Evolutionary conservation across 2,888 invertebrate species (phyloP), one percentile per base, ranked within the genome.

Genomic region (Drosophila anomelani): DNA sequence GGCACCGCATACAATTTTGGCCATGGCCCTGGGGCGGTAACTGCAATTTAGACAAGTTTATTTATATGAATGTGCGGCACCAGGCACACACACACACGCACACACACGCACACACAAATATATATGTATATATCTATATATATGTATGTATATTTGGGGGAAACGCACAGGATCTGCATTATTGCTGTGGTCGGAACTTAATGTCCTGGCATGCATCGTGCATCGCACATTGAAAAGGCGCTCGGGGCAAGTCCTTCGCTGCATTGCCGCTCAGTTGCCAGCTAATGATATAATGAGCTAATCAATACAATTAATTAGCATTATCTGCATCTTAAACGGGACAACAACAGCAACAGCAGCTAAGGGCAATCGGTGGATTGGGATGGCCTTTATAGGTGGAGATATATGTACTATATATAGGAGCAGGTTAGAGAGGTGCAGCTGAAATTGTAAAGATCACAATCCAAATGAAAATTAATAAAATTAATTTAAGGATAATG

Each of bases 291-390:
- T 85, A 84, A 88, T 78, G 75, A 76, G 84, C 75, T 85, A 88
- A 84, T 84, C 83, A 84, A 85, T 85, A 66, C 77, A 85, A 88
- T 84, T 88, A 85, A 88, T 84, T 83, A 79, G 72, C 79, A 83
- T 86, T 77, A 81, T 71, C 75, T 72, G 79, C 79, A 77, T 56
- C 61, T 66, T 59, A 49, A 75, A 57, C 55, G 70, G 73, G 62
- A 49, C 32, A 51, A 51, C 51, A 51, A 51, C 34, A 13, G 51
- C 32, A 20, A 20, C 20, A 56, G n/a, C 23, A 59, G 58, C 41
- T 57, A 58, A 59, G 20, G 59, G 59, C 59, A 20, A 61, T 32
- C 39, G 63, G 5, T 34, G 49, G 49, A 23, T 17, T 47, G 46
- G n/a, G 4, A 4, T 36, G 60, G 4, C 10, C 10, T 47, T 15